Conservation (phyloP, 2,888 invertebrate genomes). For the Baronia brevicornis region DNA sequence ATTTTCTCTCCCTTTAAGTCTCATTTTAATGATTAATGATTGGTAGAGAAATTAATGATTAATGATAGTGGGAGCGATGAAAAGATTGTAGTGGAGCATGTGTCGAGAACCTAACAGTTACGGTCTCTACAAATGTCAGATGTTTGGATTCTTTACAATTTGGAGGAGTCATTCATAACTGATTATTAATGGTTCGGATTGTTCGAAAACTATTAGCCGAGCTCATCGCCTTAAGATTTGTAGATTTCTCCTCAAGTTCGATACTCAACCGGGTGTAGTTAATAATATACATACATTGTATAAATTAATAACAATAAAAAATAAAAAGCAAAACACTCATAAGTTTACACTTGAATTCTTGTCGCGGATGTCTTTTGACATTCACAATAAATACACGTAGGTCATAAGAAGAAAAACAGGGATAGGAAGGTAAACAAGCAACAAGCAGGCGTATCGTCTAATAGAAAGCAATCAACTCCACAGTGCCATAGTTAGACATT, state of each 20-base stretch:
- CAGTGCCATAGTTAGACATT: too few relatives aligned
- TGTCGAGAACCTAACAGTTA: slow-evolving; percentile 43
- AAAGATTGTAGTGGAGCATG: slow-evolving; percentile 53
- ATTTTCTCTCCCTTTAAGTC: slow-evolving; percentile 74
- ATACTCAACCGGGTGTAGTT: too few relatives aligned
- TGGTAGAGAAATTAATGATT: slow-evolving; percentile 51
- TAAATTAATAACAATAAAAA: too few relatives aligned
- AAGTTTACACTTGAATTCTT: too few relatives aligned
- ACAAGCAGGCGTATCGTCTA: too few relatives aligned
- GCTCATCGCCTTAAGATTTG: slow-evolving; percentile 5
- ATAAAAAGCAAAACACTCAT: too few relatives aligned
- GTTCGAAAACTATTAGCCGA: slow-evolving; percentile 12
- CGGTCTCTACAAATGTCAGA: slow-evolving; percentile 41
- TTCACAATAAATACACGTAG: too few relatives aligned
- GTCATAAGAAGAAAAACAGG: too few relatives aligned
- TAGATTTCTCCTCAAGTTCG: neutral
- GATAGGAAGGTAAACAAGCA: too few relatives aligned
- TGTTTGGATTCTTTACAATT: slow-evolving; percentile 59
- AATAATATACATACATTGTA: too few relatives aligned
- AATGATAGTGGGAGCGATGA: slow-evolving; percentile 58
- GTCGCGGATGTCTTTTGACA: too few relatives aligned
- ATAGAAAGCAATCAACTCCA: too few relatives aligned
- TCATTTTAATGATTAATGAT: slow-evolving; percentile 70
- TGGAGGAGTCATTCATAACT: slow-evolving; percentile 61
- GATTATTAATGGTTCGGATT: slow-evolving; percentile 53